Evolutionary conservation across 2,888 invertebrate genomes (phyloP).

Genomic region (Conus canariensis): DNA sequence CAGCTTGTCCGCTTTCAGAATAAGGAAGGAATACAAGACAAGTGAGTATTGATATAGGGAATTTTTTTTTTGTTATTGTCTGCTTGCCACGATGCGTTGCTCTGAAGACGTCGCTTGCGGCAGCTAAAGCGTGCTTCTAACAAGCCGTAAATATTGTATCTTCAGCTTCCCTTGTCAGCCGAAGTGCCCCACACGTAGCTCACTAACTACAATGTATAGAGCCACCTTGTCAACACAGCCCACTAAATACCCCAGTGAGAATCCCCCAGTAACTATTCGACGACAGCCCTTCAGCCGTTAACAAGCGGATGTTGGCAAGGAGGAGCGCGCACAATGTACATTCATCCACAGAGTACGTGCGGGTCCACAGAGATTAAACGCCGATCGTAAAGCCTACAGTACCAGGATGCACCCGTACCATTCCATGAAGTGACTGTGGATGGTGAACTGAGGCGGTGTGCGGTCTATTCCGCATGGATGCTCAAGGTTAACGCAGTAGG

Average conservation of each 20-base stretch:
- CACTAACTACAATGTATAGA: background rate
- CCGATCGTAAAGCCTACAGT: background rate
- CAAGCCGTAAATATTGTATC: too few species aligned
- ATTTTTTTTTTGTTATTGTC: too few species aligned
- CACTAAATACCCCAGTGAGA: background rate
- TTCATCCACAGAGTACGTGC: background rate
- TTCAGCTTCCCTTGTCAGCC: too few species aligned
- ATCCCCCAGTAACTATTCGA: background rate
- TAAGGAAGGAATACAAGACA: too few species aligned
- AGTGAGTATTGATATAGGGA: too few species aligned
- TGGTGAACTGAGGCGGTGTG: background rate
- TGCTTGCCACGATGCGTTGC: too few species aligned
- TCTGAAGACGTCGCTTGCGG: too few species aligned
- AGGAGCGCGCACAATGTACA: background rate
- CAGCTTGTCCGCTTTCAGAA: too few species aligned
- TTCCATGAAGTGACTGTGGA: background rate
- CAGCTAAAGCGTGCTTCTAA: too few species aligned
- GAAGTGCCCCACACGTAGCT: background rate
- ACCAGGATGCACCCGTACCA: background rate
- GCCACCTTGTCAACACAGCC: background rate
- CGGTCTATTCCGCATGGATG: background rate
- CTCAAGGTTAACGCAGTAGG: background rate
- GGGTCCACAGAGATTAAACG: too few species aligned
- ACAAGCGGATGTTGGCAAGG: background rate
- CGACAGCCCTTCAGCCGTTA: background rate